Conservation (phyloP, 2,113 vertebrate species). For the Entelurus aequoreus region DNA sequence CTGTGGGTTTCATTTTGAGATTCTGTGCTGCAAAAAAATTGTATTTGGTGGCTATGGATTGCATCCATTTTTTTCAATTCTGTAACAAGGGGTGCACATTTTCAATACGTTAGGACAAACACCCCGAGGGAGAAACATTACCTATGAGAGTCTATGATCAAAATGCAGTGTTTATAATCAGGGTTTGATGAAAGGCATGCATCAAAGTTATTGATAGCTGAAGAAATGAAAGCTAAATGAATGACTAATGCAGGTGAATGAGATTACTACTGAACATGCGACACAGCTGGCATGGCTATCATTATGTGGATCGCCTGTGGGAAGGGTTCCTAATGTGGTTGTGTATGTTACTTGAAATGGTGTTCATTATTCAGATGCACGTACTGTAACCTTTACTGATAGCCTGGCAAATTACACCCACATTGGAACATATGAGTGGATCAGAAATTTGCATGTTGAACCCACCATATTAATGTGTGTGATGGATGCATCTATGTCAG, state of each 20-base stretch:
- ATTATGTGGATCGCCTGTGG: slow-evolving; percentile 16
- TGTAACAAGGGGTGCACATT: background rate
- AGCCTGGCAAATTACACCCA: slow-evolving; percentile 31
- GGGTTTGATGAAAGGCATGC: slow-evolving; percentile 40
- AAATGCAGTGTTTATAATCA: slow-evolving; percentile 18
- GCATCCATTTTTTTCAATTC: no score
- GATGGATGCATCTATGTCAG: background rate
- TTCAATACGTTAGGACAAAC: slow-evolving; percentile 13
- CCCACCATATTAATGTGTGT: slow-evolving; percentile 36
- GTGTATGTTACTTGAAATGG: slow-evolving; percentile 28
- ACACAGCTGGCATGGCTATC: background rate
- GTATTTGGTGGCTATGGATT: background rate
- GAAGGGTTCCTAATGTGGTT: slow-evolving; percentile 10
- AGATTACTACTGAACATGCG: slow-evolving; percentile 14
- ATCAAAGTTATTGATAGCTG: slow-evolving; percentile 19
- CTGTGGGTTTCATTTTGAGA: no score
- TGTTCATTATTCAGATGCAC: slow-evolving; percentile 37
- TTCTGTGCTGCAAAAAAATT: slow-evolving; percentile 8
- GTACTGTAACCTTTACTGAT: slow-evolving; percentile 34
- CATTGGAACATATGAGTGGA: slow-evolving; percentile 21
- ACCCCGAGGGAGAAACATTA: slow-evolving; percentile 8
- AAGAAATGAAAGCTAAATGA: slow-evolving; percentile 26
- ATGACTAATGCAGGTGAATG: slow-evolving; percentile 19
- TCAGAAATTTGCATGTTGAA: slow-evolving; percentile 51
- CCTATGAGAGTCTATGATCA: background rate